phyloP scores from a whole-genome alignment of 2,797 vertebrate species.

The Tenualosa ilisha region DNA sequence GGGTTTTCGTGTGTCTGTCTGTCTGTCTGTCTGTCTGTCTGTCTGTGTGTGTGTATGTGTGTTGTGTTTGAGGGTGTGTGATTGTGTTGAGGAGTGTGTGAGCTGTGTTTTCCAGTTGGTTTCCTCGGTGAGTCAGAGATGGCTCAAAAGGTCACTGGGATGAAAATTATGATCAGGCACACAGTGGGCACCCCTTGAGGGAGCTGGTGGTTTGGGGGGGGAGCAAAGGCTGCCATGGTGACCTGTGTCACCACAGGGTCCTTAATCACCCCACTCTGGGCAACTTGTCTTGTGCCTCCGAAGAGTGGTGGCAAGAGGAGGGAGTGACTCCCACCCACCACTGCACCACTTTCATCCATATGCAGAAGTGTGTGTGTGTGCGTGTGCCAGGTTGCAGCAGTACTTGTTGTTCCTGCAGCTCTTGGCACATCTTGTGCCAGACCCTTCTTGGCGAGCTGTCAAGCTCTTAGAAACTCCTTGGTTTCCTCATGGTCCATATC shows the following conservation, averaged over 20 bases:
- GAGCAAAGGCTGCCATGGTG: slow-evolving; percentile 39
- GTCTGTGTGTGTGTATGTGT: background rate
- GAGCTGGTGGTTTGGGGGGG: slow-evolving; percentile 26
- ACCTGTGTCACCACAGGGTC: slow-evolving; percentile 5
- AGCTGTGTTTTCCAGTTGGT: background rate
- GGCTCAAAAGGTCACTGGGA: slow-evolving; percentile 58
- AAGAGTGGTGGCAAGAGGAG: background rate
- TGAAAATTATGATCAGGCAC: slow-evolving; percentile 56
- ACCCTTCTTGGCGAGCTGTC: background rate
- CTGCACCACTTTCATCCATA: slow-evolving; percentile 14
- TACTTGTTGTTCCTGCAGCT: slow-evolving; percentile 13
- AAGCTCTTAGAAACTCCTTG: background rate
- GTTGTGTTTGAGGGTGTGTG: background rate
- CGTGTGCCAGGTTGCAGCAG: slow-evolving; percentile 12
- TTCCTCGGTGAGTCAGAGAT: slow-evolving; percentile 47
- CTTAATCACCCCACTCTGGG: background rate
- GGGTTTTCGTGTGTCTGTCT: background rate
- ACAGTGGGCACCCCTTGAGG: slow-evolving; percentile 41
- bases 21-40: too few relatives aligned
- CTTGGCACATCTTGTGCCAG: background rate
- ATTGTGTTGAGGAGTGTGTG: background rate
- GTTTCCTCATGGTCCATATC: background rate
- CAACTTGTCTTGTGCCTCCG: background rate
- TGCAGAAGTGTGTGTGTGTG: slow-evolving; percentile 14
- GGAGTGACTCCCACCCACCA: slow-evolving; percentile 1